phyloP scores from a whole-genome alignment of 1,140 invertebrate genomes.

The Diuraphis noxia region DNA sequence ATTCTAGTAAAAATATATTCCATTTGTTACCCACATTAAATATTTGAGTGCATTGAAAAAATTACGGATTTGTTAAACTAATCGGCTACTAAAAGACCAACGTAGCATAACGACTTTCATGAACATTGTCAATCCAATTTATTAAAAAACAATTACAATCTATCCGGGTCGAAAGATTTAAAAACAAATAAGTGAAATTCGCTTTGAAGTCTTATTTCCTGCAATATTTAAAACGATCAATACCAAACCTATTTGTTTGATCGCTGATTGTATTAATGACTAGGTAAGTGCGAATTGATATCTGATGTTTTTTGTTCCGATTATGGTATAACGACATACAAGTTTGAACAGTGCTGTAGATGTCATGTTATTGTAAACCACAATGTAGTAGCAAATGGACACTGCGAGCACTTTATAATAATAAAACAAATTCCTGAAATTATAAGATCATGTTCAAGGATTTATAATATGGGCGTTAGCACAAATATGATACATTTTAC shows the following conservation, averaged over 20 bases:
- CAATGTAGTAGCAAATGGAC: not conserved
- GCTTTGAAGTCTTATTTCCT: not conserved
- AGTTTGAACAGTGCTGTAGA: not conserved
- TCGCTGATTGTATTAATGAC: not conserved
- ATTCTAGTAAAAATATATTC: not conserved
- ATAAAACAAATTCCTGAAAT: not conserved
- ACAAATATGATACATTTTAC: not conserved
- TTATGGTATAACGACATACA: not conserved
- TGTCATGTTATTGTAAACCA: not conserved
- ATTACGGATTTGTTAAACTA: not conserved
- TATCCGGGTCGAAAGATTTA: not conserved
- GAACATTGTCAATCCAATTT: not conserved
- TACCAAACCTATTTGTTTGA: not conserved
- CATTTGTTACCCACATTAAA: not conserved
- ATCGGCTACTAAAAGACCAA: not conserved
- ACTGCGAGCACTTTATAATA: not conserved
- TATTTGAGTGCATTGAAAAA: not conserved
- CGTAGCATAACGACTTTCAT: conserved; percentile 9
- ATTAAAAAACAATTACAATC: conserved; percentile 5
- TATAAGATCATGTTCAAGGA: conserved; percentile 26
- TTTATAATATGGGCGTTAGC: not conserved
- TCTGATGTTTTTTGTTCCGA: not conserved
- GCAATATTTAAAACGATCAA: not conserved
- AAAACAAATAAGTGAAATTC: conserved; percentile 1
- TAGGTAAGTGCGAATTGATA: not conserved